Percentiles rank a stretch among this genome's conserved stretches.
phyloP scores from a whole-genome alignment of 2,888 invertebrate species.

The Chorisops tibialis region DNA sequence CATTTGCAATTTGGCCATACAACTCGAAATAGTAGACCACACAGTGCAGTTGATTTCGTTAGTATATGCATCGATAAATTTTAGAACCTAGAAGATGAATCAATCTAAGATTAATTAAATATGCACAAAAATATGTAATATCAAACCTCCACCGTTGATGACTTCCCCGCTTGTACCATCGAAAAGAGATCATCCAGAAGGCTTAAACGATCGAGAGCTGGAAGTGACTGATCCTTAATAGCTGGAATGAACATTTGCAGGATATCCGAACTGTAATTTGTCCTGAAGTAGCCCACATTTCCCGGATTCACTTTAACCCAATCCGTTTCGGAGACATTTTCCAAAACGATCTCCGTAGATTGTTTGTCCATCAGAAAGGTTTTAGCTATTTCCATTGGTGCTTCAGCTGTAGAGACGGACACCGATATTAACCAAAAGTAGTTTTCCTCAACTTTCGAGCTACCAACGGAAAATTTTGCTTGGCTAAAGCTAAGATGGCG shows the following conservation, averaged over 20 bases:
- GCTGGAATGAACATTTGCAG: slow-evolving; percentile 74
- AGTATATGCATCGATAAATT: slow-evolving; percentile 78
- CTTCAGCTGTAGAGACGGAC: slow-evolving; percentile 72
- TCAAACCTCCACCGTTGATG: slow-evolving; percentile 63
- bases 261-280: slow-evolving; percentile 75
- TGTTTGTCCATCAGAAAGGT: slow-evolving; percentile 65
- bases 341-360: slow-evolving; percentile 65
- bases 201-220: slow-evolving; percentile 87
- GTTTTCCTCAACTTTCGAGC: slow-evolving; percentile 59
- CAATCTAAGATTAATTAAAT: not conserved
- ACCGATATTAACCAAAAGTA: slow-evolving; percentile 87
- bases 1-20: slow-evolving; percentile 70
- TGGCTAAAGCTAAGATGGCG: slow-evolving; percentile 73
- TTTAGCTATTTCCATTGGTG: slow-evolving; percentile 62
- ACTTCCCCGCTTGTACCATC: slow-evolving; percentile 78
- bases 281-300: slow-evolving; percentile 86
- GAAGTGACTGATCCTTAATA: slow-evolving; percentile 72
- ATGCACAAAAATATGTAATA: slow-evolving; percentile 2
- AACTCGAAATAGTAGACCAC: slow-evolving; percentile 81
- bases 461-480: slow-evolving; percentile 85
- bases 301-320: slow-evolving; percentile 92
- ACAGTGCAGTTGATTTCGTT: slow-evolving; percentile 90
- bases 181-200: slow-evolving; percentile 90
- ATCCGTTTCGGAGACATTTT: slow-evolving; percentile 66
- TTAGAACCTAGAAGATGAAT: slow-evolving; percentile 54